Base-by-base conservation (phyloP, 1,140 invertebrate genomes). In the Achroia grisella region DNA sequence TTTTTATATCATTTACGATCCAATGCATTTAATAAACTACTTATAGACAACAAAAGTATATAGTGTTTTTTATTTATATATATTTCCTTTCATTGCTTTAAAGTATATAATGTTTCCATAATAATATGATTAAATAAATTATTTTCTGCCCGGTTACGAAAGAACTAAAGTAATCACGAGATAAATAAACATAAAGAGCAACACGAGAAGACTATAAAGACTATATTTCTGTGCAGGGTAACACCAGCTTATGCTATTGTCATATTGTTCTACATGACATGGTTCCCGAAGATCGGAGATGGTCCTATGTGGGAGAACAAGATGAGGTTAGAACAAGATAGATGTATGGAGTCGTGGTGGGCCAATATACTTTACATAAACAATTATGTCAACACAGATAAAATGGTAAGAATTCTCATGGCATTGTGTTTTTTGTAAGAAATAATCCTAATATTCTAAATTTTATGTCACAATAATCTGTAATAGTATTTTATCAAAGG, bases 361-460 rank as follows among this genome's bases (percentile, higher is more conserved):
- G 87, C 90, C 0, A 95, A 95, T 66, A 74, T 96, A 9, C 81
- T 96, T 1, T 95, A 95, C 66, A 87, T 96, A n/a, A 95, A 95
- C 68, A 97, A 96, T 72, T 93, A 95, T 47, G 87, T 94, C 1
- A 84, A 90, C 23, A 89, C 88, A 1, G 89, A 93, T 50, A 73
- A 89, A 57, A 60, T 91, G 75, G 92, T 92, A 76, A 87, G 86
- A 66, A 36, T 28, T 33, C 30, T 52, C 2, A 23, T 23, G 17
- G 8, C 11, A 44, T 11, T 44, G 5, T 8, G 11, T 37, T n/a
- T 29, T 15, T 1, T 10, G 17, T 3, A 3, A 6, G 2, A 23
- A 6, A 23, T 23, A 23, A 3, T 23, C 2, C 6, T 3, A 23
- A 23, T 23, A 23, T 2, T 23, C 2, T 3, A 23, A 3, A 23